phyloP scores from a whole-genome alignment of 2,888 invertebrate genomes.

The Hypselothyrea guttata region DNA sequence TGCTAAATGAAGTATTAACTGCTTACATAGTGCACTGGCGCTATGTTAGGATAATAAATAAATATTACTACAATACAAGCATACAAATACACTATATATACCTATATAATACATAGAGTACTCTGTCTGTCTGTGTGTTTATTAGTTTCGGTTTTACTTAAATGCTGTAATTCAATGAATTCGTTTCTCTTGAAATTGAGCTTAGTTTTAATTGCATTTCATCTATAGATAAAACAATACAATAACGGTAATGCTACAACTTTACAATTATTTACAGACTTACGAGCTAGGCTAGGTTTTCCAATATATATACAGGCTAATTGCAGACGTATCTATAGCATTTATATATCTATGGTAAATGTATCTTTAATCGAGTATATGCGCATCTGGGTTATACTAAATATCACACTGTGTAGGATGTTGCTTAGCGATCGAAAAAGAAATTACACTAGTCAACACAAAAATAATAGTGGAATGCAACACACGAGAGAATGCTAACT shows the following conservation, averaged over 20 bases:
- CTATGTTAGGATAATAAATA: constrained; percentile 66
- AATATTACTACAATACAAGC: constrained; percentile 47
- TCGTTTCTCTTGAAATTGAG: constrained; percentile 28
- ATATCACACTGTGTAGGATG: constrained; percentile 82
- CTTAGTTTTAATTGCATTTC: constrained; percentile 23
- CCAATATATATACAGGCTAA: constrained; percentile 29
- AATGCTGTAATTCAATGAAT: neutral
- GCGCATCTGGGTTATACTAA: constrained; percentile 76
- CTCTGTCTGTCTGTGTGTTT: constrained; percentile 6
- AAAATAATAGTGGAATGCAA: constrained; percentile 32
- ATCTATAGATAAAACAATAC: constrained; percentile 54
- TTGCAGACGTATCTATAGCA: neutral
- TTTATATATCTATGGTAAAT: neutral
- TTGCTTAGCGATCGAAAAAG: constrained; percentile 62
- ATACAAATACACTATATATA: constrained; percentile 11
- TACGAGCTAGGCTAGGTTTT: constrained; percentile 17
- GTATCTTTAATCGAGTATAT: constrained; percentile 41
- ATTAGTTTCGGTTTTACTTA: constrained; percentile 18
- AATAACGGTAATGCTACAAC: constrained; percentile 64
- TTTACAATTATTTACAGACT: constrained; percentile 65
- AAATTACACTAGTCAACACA: constrained; percentile 55
- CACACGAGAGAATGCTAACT: constrained; percentile 53
- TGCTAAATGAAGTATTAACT: constrained; percentile 63
- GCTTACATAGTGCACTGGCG: constrained; percentile 46
- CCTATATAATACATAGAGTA: constrained; percentile 41